phyloP scores from a whole-genome alignment of 1,140 invertebrate species.

The Latrodectus geometricus region DNA sequence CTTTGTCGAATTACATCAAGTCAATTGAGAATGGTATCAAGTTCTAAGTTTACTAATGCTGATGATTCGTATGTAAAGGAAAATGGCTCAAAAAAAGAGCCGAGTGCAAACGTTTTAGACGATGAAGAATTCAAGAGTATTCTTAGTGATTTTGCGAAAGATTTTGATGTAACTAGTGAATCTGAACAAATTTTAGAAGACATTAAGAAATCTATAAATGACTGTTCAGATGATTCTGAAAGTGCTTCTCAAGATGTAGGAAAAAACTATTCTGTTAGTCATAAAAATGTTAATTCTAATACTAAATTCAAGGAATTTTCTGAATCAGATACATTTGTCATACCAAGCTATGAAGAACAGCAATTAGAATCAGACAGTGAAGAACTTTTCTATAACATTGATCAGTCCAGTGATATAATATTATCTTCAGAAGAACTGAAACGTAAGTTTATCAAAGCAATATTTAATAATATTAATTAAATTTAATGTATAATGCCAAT shows the following conservation, averaged over 20 bases:
- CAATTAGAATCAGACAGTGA: not conserved
- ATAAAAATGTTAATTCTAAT: too few relatives aligned
- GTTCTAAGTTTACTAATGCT: not conserved
- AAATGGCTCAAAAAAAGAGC: not conserved
- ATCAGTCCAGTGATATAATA: not conserved
- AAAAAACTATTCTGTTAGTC: not conserved
- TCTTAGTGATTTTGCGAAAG: conserved; percentile 37
- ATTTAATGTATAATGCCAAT: too few relatives aligned
- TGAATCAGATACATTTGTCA: conserved; percentile 32
- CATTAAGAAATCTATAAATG: conserved; percentile 23
- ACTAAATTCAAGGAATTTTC: conserved; percentile 35
- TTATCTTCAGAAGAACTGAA: conserved; percentile 5
- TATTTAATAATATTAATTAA: too few relatives aligned
- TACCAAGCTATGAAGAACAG: conserved; percentile 49
- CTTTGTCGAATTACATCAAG: not conserved
- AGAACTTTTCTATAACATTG: conserved; percentile 11
- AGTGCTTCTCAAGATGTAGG: not conserved
- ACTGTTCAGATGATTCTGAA: not conserved
- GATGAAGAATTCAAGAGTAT: conserved; percentile 53
- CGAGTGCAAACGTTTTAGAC: conserved; percentile 6
- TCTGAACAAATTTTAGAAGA: conserved; percentile 38
- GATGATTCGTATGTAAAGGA: not conserved
- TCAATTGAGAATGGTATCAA: not conserved
- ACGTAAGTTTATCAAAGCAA: not conserved
- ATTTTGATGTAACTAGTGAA: conserved; percentile 43